Evolutionary conservation across 2,113 vertebrate genomes (phyloP).

Genomic region (Pogona vitticeps): DNA sequence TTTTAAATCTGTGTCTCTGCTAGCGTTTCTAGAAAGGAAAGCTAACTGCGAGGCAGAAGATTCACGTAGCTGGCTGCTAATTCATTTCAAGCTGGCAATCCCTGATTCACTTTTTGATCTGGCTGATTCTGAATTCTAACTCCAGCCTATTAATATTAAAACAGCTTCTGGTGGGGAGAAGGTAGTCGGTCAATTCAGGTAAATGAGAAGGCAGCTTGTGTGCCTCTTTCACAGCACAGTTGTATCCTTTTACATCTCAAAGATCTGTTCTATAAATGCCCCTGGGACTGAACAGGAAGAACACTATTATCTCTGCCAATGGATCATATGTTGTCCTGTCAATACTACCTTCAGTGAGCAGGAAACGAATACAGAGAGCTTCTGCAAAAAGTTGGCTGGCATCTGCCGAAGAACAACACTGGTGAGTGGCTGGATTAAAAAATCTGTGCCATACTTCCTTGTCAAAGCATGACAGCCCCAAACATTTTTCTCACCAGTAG

Average conservation of each 20-base stretch:
- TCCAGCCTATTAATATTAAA: constrained; percentile 8
- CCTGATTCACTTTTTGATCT: not conserved
- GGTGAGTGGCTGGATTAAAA: not conserved
- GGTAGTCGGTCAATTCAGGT: not conserved
- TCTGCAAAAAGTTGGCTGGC: constrained; percentile 3
- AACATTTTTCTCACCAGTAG: not conserved
- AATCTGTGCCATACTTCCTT: not conserved
- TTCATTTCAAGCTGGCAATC: no score
- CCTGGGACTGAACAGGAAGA: not conserved
- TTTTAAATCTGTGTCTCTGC: not conserved
- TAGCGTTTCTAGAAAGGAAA: no score
- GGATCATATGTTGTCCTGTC: not conserved
- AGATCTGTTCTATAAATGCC: constrained; percentile 12
- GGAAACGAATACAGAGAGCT: not conserved
- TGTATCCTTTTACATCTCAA: constrained; percentile 1
- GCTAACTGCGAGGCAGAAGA: not conserved
- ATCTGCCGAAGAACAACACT: not conserved
- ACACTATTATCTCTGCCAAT: constrained; percentile 1
- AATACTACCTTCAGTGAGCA: constrained; percentile 10
- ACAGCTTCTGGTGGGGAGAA: not conserved
- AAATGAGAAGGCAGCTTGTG: not conserved
- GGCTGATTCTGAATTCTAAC: not conserved
- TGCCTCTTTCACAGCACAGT: constrained; percentile 13
- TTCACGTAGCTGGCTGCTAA: not conserved
- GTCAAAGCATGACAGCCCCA: not conserved